Conservation (phyloP, 1,140 invertebrate species). For the Hypsibius dujardini region DNA sequence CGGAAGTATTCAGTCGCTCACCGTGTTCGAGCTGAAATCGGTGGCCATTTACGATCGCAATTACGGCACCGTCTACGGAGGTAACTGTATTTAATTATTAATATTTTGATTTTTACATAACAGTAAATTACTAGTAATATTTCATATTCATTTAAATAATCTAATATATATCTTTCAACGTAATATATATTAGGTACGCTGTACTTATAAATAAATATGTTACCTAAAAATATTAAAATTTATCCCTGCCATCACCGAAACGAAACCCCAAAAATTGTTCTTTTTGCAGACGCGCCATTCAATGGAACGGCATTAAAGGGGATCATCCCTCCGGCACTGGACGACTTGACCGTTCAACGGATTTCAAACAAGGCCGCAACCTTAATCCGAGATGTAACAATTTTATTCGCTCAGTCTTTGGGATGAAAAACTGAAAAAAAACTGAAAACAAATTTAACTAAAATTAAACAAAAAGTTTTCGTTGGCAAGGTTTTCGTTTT, state of each 20-base stretch:
- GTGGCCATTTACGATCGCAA: neutral
- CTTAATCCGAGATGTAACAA: neutral
- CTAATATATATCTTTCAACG: too few species aligned
- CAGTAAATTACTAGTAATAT: too few species aligned
- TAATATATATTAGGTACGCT: too few species aligned
- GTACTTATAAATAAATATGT: neutral
- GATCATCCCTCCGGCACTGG: neutral
- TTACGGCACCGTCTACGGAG: neutral
- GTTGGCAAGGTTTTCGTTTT: too few species aligned
- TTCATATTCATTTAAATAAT: too few species aligned
- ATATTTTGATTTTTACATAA: too few species aligned
- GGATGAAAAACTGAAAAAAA: neutral
- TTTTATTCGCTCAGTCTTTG: neutral
- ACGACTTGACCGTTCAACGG: constrained; percentile 1
- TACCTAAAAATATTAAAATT: too few species aligned
- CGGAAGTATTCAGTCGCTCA: neutral
- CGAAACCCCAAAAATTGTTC: too few species aligned
- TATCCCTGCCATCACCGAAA: too few species aligned
- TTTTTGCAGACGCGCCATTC: neutral
- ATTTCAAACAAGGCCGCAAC: constrained; percentile 3
- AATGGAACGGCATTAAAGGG: neutral
- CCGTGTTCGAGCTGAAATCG: neutral
- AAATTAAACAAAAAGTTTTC: too few species aligned
- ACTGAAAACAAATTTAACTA: too few species aligned
- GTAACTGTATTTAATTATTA: neutral